phyloP scores from a whole-genome alignment of 2,888 invertebrate genomes.

The Lasioglossum oenotherae region DNA sequence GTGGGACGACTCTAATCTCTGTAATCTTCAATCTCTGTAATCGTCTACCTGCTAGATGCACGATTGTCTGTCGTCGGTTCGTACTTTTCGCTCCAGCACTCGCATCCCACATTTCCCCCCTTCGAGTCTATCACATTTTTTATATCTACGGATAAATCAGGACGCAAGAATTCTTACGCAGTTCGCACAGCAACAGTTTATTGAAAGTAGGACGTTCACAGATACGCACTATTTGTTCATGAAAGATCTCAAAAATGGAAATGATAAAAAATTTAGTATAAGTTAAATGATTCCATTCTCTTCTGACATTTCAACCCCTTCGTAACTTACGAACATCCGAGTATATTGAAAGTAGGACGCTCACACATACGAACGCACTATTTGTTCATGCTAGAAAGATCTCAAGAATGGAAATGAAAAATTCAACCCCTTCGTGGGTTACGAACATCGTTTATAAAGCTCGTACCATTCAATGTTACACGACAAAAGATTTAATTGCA shows the following conservation, averaged over 20 bases:
- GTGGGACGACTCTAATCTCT: conserved; percentile 32
- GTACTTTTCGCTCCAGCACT: conserved; percentile 3
- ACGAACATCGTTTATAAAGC: not conserved
- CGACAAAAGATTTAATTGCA: not conserved
- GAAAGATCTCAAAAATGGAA: too few species aligned
- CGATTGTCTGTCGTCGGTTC: conserved; percentile 31
- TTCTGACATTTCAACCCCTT: too few species aligned
- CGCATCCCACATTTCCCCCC: not conserved
- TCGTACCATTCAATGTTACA: not conserved
- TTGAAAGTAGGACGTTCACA: not conserved
- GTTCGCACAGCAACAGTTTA: not conserved
- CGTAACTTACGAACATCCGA: too few species aligned
- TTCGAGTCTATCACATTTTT: not conserved
- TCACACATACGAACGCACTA: too few species aligned
- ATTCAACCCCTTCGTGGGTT: too few species aligned
- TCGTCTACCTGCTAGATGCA: conserved; percentile 34
- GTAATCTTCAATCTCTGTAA: conserved; percentile 34
- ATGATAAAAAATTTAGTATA: too few species aligned
- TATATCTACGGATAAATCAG: not conserved
- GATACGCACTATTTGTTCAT: too few species aligned
- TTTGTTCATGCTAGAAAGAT: too few species aligned
- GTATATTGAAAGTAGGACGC: too few species aligned
- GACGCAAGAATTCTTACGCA: not conserved
- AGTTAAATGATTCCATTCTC: too few species aligned
- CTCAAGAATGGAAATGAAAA: too few species aligned